Conservation (phyloP, 2,113 vertebrate genomes). For the Pomatorhinus ruficollis region DNA sequence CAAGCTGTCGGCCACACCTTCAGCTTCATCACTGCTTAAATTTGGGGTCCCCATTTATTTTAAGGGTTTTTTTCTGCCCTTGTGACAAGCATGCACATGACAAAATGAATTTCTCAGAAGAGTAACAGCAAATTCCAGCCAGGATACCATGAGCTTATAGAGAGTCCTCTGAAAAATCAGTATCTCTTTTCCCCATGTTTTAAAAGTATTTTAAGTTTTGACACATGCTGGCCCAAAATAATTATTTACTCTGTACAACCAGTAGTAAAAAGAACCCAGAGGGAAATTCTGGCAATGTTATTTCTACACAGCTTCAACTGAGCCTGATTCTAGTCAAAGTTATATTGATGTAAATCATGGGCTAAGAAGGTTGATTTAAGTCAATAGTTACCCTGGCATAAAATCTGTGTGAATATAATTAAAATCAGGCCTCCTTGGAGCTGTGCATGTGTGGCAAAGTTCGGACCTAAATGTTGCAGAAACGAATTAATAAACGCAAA, state of each 20-base stretch:
- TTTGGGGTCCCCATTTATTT: background rate
- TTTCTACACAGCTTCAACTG: constrained; percentile 34
- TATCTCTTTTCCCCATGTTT: constrained; percentile 13
- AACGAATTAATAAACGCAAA: constrained; percentile 47
- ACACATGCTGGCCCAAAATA: constrained; percentile 42
- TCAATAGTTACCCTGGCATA: constrained; percentile 56
- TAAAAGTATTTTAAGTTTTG: constrained; percentile 31
- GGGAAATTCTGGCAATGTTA: constrained; percentile 24
- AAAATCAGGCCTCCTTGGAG: constrained; percentile 52
- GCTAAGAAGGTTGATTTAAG: constrained; percentile 46
- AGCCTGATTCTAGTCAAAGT: constrained; percentile 30
- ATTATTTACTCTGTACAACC: constrained; percentile 55
- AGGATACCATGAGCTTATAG: background rate
- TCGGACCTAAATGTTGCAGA: constrained; percentile 4
- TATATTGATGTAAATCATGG: constrained; percentile 35
- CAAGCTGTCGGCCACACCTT: background rate
- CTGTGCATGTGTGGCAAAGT: constrained; percentile 49
- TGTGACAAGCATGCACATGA: background rate
- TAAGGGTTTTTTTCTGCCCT: background rate
- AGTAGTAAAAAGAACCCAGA: constrained; percentile 44
- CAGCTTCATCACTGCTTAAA: background rate
- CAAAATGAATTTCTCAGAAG: background rate
- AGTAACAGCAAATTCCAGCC: background rate
- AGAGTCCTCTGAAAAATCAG: constrained; percentile 10
- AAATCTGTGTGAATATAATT: background rate